Conservation (phyloP, 2,113 vertebrate genomes). For the Kryptolebias marmoratus region DNA sequence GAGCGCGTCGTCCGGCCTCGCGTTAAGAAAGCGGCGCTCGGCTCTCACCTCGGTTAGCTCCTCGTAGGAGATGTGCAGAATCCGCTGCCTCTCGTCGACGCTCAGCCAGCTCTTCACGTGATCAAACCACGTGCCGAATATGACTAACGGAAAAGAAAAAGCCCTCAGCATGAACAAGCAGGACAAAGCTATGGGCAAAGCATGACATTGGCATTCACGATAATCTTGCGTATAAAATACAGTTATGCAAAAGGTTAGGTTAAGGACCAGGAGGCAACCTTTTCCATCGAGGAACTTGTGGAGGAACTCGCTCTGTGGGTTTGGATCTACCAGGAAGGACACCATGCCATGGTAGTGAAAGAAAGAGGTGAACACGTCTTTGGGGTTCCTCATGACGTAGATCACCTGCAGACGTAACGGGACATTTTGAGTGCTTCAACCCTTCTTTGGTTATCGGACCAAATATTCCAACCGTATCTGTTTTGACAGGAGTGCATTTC, state of each 20-base stretch:
- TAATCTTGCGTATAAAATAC: no score
- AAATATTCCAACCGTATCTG: no score
- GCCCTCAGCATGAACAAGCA: no score
- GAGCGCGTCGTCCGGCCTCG: no score
- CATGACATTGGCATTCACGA: no score
- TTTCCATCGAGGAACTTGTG: constrained; percentile 77
- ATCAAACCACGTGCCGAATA: constrained; percentile 81
- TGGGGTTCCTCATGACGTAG: constrained; percentile 78
- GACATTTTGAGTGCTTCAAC: not conserved
- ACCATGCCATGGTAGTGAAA: constrained; percentile 69
- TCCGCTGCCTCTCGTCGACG: constrained; percentile 46
- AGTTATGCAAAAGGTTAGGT: no score
- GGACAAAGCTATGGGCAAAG: no score
- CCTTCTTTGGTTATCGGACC: no score
- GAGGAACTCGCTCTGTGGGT: constrained; percentile 71
- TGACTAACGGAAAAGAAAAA: constrained; percentile 53
- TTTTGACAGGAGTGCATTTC: no score
- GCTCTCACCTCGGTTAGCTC: constrained; percentile 56
- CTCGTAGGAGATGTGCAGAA: constrained; percentile 69
- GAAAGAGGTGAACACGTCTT: constrained; percentile 78
- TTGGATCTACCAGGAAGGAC: constrained; percentile 70
- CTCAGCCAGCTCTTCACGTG: constrained; percentile 79
- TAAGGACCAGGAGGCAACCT: constrained; percentile 43
- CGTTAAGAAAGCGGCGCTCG: not conserved
- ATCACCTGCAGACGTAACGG: constrained; percentile 66